Evolutionary conservation across 2,888 invertebrate species (phyloP).

Genomic region (Serrognathus titanus): DNA sequence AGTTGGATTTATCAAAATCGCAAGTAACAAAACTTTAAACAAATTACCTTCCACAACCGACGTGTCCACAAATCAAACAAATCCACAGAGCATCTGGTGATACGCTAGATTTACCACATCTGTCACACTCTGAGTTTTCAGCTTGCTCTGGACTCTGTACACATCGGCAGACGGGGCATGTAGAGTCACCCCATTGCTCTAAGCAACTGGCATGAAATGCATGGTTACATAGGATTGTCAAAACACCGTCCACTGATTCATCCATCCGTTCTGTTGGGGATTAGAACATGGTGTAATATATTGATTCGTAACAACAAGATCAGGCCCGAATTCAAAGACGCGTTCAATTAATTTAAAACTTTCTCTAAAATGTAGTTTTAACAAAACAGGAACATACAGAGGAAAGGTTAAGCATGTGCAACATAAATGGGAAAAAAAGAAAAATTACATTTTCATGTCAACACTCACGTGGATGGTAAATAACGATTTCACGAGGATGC

Average conservation of each 20-base stretch:
- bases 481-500: too few species aligned
- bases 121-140: constrained; percentile 59
- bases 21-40: neutral
- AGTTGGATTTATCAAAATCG: neutral
- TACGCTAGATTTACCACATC: constrained; percentile 51
- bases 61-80: constrained; percentile 96
- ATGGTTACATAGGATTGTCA: constrained; percentile 98
- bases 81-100: constrained; percentile 91
- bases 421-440: too few species aligned
- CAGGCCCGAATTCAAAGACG: too few species aligned
- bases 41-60: constrained; percentile 85
- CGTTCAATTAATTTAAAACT: neutral
- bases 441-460: too few species aligned
- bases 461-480: too few species aligned
- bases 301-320: neutral
- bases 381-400: too few species aligned
- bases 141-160: constrained; percentile 58
- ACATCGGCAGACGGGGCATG: constrained; percentile 94
- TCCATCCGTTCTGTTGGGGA: constrained; percentile 81
- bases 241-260: constrained; percentile 95
- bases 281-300: neutral
- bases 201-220: constrained; percentile 95
- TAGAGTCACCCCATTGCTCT: constrained; percentile 94
- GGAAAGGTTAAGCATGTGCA: too few species aligned
- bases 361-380: too few species aligned